Base-by-base conservation (phyloP, 2,888 invertebrate genomes). In the Antheraea yamamai region DNA sequence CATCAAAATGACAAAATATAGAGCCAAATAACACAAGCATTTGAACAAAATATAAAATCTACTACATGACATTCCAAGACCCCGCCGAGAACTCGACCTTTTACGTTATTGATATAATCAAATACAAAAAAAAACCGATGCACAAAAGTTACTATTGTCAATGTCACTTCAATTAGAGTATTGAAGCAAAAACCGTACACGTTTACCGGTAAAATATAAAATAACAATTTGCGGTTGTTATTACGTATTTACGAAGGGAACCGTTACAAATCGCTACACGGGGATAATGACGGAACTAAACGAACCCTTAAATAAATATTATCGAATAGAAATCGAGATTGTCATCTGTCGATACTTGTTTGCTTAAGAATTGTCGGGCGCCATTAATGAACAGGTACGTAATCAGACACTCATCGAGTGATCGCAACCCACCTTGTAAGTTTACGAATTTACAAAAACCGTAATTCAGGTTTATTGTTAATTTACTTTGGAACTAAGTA, bases 301-400 rank as follows among this genome's bases (percentile, higher is more conserved):
- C 83, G 84, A 82, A 82, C 82, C 85, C 84, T 81, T 80, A 83
- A 85, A 83, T 81, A 88, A 88, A 88, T 84, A 72, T 74, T 74
- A 83, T 83, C 81, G 80, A 78, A 82, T 82, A 80, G 81, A 80
- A 79, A 83, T 85, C 83, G 79, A 81, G 79, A 84, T 82, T 89
- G 91, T 91, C 90, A 91, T 88, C 88, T 87, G 86, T 87, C 87
- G 84, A 87, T 84, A 83, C 82, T 83, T 87, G 88, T 92, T 91
- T 91, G 83, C 82, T 88, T 87, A 88, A 86, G 85, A 83, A 85
- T 88, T 87, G 86, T 89, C 81, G 79, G 86, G 82, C 84, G 83
- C 82, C 81, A 83, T 84, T 64, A 52, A 30, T 26, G 16, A 39
- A n/a, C 75, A 75, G 70, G 70, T 68, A 39, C 23, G 70, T 4